A percentile compares a stretch with the other conserved stretches of the same genome.
phyloP scores from a whole-genome alignment of 2,113 vertebrate genomes.

The Arvicanthis niloticus region DNA sequence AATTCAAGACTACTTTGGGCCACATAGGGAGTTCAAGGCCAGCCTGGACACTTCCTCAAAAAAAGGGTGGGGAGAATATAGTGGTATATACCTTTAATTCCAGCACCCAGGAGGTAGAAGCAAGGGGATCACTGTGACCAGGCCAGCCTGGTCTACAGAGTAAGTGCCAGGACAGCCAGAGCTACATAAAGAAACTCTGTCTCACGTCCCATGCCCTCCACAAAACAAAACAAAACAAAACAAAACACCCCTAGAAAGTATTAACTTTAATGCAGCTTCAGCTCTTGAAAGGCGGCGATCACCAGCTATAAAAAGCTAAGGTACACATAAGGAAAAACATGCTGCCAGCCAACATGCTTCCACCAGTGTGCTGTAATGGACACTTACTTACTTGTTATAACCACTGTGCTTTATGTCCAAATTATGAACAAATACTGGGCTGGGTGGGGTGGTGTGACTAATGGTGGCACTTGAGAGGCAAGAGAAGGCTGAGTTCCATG shows the following conservation, averaged over 20 bases:
- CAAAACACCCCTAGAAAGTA: background rate
- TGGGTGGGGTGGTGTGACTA: background rate
- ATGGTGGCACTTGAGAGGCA: background rate
- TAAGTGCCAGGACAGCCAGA: background rate
- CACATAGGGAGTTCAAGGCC: background rate
- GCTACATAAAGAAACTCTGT: background rate
- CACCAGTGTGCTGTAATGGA: background rate
- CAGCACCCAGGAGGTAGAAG: background rate
- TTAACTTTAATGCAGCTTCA: slow-evolving; percentile 30
- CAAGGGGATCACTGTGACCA: background rate
- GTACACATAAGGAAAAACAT: background rate
- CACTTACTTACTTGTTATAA: background rate
- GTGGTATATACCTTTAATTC: background rate
- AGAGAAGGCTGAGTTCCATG: background rate
- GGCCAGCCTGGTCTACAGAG: background rate
- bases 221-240: background rate
- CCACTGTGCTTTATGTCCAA: background rate
- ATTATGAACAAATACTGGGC: background rate
- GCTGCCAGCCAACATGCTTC: background rate
- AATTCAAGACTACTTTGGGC: background rate
- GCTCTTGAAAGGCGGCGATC: slow-evolving; percentile 25
- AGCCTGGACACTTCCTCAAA: background rate
- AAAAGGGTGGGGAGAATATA: background rate
- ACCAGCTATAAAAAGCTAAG: background rate
- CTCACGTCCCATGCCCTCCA: too few species aligned